phyloP scores from a whole-genome alignment of 2,113 vertebrate species.

The Athene cunicularia region DNA sequence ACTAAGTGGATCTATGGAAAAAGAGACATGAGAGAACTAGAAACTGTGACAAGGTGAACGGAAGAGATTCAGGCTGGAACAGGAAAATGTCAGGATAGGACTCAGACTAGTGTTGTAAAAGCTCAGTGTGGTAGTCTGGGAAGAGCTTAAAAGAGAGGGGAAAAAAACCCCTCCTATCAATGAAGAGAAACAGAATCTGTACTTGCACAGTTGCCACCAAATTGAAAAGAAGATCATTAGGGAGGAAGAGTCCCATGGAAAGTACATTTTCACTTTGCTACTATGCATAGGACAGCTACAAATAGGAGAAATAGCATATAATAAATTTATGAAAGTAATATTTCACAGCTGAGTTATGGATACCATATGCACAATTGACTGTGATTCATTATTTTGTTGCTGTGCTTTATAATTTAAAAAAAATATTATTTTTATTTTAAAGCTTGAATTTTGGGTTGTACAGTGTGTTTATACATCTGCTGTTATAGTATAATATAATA shows the following conservation, averaged over 20 bases:
- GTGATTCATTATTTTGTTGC: neutral
- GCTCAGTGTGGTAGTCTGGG: neutral
- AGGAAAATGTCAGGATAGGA: neutral
- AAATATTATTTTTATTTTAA: neutral
- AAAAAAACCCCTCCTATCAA: neutral
- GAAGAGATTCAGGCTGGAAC: neutral
- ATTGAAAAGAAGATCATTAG: neutral
- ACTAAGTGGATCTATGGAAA: neutral
- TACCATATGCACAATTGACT: neutral
- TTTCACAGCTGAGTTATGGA: slow-evolving; percentile 4
- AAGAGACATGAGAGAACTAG: neutral
- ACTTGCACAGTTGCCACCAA: neutral
- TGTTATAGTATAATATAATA: neutral
- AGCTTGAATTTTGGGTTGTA: neutral
- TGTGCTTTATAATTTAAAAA: neutral
- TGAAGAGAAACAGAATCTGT: neutral
- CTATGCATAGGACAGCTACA: neutral
- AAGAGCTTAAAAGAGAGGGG: neutral
- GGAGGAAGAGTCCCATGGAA: neutral
- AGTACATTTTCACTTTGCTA: neutral
- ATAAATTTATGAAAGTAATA: neutral
- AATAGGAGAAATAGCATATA: slow-evolving; percentile 1
- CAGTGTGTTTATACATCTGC: neutral
- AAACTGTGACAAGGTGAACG: neutral
- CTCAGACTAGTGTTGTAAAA: neutral